Base-by-base conservation (phyloP, 2,797 vertebrate species). In the Odontamblyopus lacepedii region DNA sequence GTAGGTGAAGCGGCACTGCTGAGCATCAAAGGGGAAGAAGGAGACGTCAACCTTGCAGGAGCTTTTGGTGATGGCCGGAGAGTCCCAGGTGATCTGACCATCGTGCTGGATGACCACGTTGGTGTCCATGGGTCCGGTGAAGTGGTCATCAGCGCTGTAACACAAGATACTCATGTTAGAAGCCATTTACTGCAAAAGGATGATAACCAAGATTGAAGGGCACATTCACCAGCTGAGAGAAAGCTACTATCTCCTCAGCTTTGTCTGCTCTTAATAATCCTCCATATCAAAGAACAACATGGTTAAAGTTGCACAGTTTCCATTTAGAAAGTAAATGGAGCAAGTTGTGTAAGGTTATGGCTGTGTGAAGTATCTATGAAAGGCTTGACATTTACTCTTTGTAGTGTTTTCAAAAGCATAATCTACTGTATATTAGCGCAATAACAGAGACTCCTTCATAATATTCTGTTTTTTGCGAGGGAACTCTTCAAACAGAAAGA, bases 31-130 rank as follows among this genome's bases (percentile, higher is more conserved):
- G 13, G 97, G 97, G 81, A 98, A 98, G 85, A 94, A 96, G 0
- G 96, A 96, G 77, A 97, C 96, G 0, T 98, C 96, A 77, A 97
- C 96, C 64, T 93, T 95, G 92, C 97, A 98, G 64, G 97, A 98
- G 91, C 96, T 98, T 86, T 96, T 97, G 67, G 96, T 97, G 92
- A 98, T 98, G 62, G 95, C 96, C 0, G 97, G 96, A 0, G 95
- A 94, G 73, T 97, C 96, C 97, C 97, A 98, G 89, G 90, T 93
- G 72, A 97, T 93, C 30, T 91, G 91, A 0, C 97, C 96, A 0
- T 98, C 92, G 0, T 95, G 92, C 26, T 87, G 90, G 85, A 98
- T 93, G 55, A 97, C 95, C 79, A 97, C 97, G 6, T 97, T 97
- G 74, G 96, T 98, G 91, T 95, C 95, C 94, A 96, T 95, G 0